Base-by-base conservation (phyloP, 2,888 invertebrate genomes). In the Callosobruchus maculatus region DNA sequence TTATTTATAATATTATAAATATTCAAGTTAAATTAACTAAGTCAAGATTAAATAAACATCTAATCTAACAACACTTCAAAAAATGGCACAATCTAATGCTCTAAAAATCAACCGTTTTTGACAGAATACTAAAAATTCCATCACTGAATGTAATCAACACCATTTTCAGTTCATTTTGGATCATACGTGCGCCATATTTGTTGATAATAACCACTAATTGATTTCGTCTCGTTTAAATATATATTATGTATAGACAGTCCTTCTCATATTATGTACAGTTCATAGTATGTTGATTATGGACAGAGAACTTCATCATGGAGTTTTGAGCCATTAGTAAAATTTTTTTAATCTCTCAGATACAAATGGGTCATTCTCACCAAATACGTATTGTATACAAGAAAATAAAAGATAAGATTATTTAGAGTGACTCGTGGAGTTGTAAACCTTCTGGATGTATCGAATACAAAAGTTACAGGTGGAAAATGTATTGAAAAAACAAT, bases 91-190 rank as follows among this genome's bases (percentile, higher is more conserved):
- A 85, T 82, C 83, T 83, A 83, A 74, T 72, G 80, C 74, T 21
- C 22, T 71, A 26, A 67, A 67, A 21, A 79, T 77, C 79, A 83
- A 81, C 82, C 84, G 84, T 84, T 83, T 82, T 83, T 82, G 85
- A 86, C 85, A 86, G 85, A 87, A 85, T 84, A 82, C 81, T 84
- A 84, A 85, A 80, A 86, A 84, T 86, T 86, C 86, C 86, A 86
- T 86, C 86, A 86, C 86, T 85, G 85, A 83, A 49, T 49, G 49
- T 49, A 49, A 49, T 49, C 18, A 49, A 49, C 49, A 49, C 49
- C 49, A 49, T 49, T 49, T 49, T 49, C 18, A 49, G 49, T 49
- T 49, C 49, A 49, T 49, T 49, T 49, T 49, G 49, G 49, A 49
- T 49, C 49, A 49, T 49, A 13, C 13, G 49, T 49, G 49, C 49